Evolutionary conservation across 2,797 vertebrate genomes (phyloP).

Genomic region (Chromis chromis): DNA sequence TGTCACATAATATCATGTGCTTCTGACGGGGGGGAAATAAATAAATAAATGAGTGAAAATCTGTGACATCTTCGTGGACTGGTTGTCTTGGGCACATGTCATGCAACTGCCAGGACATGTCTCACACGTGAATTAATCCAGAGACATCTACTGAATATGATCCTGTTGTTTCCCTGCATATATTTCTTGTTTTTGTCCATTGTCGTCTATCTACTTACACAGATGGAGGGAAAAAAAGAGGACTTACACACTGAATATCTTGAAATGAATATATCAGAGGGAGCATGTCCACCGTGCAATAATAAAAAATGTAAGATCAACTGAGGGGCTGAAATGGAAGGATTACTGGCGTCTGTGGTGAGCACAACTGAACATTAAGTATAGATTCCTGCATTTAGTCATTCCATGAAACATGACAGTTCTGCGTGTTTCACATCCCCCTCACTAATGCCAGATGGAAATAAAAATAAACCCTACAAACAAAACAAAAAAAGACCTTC

Average conservation of each 20-base stretch:
- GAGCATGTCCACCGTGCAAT: constrained; percentile 6
- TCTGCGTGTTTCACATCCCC: constrained; percentile 4
- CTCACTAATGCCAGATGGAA: constrained; percentile 21
- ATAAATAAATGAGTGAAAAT: too few relatives aligned
- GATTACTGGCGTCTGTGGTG: constrained; percentile 6
- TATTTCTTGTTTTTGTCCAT: background rate
- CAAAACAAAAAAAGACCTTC: background rate
- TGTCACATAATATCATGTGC: constrained; percentile 31
- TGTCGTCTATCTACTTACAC: background rate
- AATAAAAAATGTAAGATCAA: constrained; percentile 33
- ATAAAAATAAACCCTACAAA: constrained; percentile 16
- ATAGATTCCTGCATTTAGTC: constrained; percentile 10
- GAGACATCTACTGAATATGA: background rate
- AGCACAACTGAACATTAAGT: constrained; percentile 9
- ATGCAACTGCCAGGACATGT: constrained; percentile 3
- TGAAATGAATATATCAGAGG: constrained; percentile 18
- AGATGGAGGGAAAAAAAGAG: background rate
- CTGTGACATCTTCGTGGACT: background rate
- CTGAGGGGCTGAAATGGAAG: constrained; percentile 3
- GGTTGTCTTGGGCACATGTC: constrained; percentile 9
- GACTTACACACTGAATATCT: constrained; percentile 8
- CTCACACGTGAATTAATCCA: background rate
- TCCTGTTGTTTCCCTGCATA: constrained; percentile 6
- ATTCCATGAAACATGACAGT: constrained; percentile 15
- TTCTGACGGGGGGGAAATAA: background rate